Conservation (phyloP, 1,140 invertebrate genomes). For the Scylla paramamosain region DNA sequence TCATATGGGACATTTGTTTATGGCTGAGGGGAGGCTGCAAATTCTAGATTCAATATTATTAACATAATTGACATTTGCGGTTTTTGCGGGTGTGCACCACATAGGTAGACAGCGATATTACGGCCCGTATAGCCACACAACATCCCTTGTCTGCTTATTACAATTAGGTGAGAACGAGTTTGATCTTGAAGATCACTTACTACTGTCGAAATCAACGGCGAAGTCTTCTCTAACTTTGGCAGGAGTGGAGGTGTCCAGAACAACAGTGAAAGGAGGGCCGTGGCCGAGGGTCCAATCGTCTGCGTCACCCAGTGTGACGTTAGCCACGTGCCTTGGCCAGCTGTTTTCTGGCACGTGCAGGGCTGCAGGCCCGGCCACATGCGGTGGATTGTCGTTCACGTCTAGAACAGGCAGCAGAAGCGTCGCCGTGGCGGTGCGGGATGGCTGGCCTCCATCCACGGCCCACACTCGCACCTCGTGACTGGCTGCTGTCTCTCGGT, state of each 20-base stretch:
- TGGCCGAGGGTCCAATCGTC: constrained; percentile 75
- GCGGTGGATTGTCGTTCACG: constrained; percentile 94
- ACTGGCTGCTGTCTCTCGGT: constrained; percentile 92
- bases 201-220: constrained; percentile 58
- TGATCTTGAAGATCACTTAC: constrained; percentile 38
- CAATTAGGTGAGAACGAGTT: too few relatives aligned
- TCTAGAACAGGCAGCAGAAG: constrained; percentile 92
- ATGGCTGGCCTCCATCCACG: constrained; percentile 89
- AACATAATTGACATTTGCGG: too few relatives aligned
- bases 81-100: too few relatives aligned
- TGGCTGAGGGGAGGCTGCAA: too few relatives aligned
- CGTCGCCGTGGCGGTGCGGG: constrained; percentile 87
- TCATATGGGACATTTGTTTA: too few relatives aligned
- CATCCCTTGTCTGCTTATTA: too few relatives aligned
- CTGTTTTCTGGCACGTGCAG: constrained; percentile 64
- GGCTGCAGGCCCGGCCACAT: constrained; percentile 51
- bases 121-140: too few relatives aligned
- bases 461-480: constrained; percentile 93
- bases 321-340: constrained; percentile 55
- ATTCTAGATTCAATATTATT: too few relatives aligned
- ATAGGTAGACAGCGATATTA: too few relatives aligned
- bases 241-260: constrained; percentile 52
- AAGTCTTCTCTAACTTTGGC: constrained; percentile 46
- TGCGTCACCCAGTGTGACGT: constrained; percentile 71
- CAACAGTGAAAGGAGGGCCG: constrained; percentile 71